Evolutionary conservation across 2,888 invertebrate species (phyloP).

Genomic region (Platerodrilus igneus): DNA sequence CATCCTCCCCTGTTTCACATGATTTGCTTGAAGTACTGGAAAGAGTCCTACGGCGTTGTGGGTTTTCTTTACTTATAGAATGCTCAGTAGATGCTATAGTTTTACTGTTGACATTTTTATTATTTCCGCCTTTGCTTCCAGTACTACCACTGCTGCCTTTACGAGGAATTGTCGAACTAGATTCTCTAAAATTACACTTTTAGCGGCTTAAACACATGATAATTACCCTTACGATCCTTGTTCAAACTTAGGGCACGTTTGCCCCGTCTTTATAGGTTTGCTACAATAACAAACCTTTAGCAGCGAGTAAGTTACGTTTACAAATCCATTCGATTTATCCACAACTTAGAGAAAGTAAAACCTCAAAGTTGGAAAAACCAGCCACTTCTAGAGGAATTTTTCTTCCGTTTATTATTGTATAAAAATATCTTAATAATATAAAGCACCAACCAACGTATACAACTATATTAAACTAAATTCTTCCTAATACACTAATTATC

Average conservation of each 20-base stretch:
- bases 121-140: constrained; percentile 44
- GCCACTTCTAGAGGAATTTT: too few species aligned
- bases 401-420: constrained; percentile 6
- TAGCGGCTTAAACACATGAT: not conserved
- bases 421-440: constrained; percentile 9
- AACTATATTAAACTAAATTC: too few species aligned
- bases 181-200: constrained; percentile 32
- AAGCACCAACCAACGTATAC: constrained; percentile 16
- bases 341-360: too few species aligned
- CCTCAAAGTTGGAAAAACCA: too few species aligned
- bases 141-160: constrained; percentile 40
- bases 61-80: constrained; percentile 54
- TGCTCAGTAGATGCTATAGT: constrained; percentile 51
- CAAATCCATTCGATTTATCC: constrained; percentile 9
- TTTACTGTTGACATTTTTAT: constrained; percentile 48
- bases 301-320: constrained; percentile 5
- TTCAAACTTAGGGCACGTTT: constrained; percentile 48
- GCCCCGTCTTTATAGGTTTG: constrained; percentile 46
- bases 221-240: constrained; percentile 41
- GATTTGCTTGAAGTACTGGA: constrained; percentile 38
- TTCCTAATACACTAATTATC: too few species aligned
- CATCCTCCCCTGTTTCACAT: constrained; percentile 54
- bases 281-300: constrained; percentile 36
- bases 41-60: constrained; percentile 54
- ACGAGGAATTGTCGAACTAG: constrained; percentile 45